Percentiles rank a stretch among this genome's conserved stretches.
Conservation (phyloP, 2,797 vertebrate genomes). For the Betta splendens region DNA sequence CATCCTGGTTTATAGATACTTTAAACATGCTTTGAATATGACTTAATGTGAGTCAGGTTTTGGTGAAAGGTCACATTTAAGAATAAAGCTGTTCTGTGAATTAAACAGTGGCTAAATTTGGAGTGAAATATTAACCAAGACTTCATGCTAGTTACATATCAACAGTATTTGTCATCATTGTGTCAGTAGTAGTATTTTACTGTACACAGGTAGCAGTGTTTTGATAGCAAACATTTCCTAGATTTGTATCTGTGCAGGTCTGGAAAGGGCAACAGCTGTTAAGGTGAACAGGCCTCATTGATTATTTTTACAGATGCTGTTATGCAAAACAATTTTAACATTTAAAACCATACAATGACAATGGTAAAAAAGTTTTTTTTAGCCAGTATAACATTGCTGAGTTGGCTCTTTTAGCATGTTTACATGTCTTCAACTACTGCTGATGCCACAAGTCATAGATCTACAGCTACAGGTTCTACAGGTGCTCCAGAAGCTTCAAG, state of each 20-base stretch:
- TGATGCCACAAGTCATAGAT: background rate
- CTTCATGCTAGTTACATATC: background rate
- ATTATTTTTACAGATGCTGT: background rate
- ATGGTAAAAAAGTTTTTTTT: constrained; percentile 9
- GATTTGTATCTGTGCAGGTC: background rate
- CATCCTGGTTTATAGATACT: background rate
- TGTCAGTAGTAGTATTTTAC: background rate
- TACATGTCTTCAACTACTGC: constrained; percentile 3
- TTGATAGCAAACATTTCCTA: background rate
- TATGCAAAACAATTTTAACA: no score
- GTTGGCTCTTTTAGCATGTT: background rate
- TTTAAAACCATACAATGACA: no score
- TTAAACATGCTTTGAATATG: no score
- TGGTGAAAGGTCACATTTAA: no score
- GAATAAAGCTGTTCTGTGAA: background rate
- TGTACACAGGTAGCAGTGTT: background rate
- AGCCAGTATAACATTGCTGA: background rate
- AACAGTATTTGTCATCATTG: background rate
- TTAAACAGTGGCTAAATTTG: background rate
- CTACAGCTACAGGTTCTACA: constrained; percentile 20
- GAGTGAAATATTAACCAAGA: constrained; percentile 17
- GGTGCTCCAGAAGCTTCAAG: background rate
- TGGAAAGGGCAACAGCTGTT: background rate
- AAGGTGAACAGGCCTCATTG: background rate
- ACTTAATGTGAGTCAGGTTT: no score